Base-by-base conservation (phyloP, 2,113 vertebrate genomes). In the Corythoichthys haematopterus region DNA sequence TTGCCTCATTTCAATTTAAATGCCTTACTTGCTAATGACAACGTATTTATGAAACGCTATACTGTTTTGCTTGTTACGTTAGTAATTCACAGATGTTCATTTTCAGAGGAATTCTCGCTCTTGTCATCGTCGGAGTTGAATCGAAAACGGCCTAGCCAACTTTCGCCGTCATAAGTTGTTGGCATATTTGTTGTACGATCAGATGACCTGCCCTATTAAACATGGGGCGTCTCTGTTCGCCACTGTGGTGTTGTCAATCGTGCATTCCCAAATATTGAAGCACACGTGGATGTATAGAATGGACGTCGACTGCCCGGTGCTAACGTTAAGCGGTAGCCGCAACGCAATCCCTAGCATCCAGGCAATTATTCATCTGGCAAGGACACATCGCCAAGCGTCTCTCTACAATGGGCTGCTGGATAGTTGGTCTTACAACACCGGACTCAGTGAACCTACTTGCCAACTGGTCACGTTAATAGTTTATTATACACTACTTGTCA, bases 311-410 rank as follows among this genome's bases (percentile, higher is more conserved):
- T 11, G 33, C 12, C 15, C 40, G 4, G 7, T 70, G 83, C 83
- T 84, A 84, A 81, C 36, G 63, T 72, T 80, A 80, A 81, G 78
- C 20, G 60, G 70, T 85, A 87, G 88, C 82, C 57, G 73, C 78
- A 56, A 33, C 45, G 36, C 69, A 86, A 90, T 86, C 84, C 80
- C 53, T 87, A 85, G 85, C 88, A 88, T 87, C 85, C 74, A 75
- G 84, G 69, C 67, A 88, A 86, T 90, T 87, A 88, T 64, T 70
- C 80, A 78, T 85, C 81, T 80, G 82, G 64, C 67, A 16, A 43
- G 55, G 47, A 56, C 59, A 55, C 60, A 62, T 46, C 11, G 46
- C 35, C 64, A 46, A 80, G 48, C 73, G 36, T 35, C 11, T 40
- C 40, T 45, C 9, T 3, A 61, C 16, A 20, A 33, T 50, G 14